Evolutionary conservation across 2,888 invertebrate species (phyloP).

Genomic region (Dyspetes luteomarginatus): DNA sequence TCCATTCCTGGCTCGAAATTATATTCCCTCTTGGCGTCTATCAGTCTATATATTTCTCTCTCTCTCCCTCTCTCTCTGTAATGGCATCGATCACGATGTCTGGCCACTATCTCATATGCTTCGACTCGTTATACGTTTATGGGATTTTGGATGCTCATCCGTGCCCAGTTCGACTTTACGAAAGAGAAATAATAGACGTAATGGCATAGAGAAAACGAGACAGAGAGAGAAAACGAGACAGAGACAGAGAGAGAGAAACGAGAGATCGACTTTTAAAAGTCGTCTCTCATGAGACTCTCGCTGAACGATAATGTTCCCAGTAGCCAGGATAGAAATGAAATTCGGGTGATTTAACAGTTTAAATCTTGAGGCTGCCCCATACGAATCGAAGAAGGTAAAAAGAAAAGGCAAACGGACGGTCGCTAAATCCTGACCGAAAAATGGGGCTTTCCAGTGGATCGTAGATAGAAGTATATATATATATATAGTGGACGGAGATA

Average conservation of each 20-base stretch:
- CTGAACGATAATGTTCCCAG: constrained; percentile 76
- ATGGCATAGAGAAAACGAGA: constrained; percentile 14
- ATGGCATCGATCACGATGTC: constrained; percentile 50
- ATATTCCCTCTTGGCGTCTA: constrained; percentile 26
- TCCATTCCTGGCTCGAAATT: neutral
- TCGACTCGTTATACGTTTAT: constrained; percentile 52
- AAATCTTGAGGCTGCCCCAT: constrained; percentile 70
- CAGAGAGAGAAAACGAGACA: constrained; percentile 8
- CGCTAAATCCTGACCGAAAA: constrained; percentile 75
- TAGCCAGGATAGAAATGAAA: constrained; percentile 78
- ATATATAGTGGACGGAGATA: neutral
- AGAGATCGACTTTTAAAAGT: constrained; percentile 29
- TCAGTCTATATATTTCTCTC: constrained; percentile 46
- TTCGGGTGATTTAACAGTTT: constrained; percentile 80
- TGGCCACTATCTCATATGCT: constrained; percentile 36
- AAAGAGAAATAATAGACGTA: constrained; percentile 25
- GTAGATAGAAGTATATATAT: constrained; percentile 2
- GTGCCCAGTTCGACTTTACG: constrained; percentile 19
- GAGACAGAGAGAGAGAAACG: neutral
- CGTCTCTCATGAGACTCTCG: constrained; percentile 66
- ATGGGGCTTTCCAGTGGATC: constrained; percentile 66
- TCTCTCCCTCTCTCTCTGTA: neutral
- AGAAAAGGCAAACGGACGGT: constrained; percentile 63
- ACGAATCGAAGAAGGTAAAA: constrained; percentile 65
- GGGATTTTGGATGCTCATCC: constrained; percentile 36